These are phyloP conservation scores for Micrasema minimum DNA, from an alignment of 1,140 invertebrate species.

Conservation along the genomic window DNA sequence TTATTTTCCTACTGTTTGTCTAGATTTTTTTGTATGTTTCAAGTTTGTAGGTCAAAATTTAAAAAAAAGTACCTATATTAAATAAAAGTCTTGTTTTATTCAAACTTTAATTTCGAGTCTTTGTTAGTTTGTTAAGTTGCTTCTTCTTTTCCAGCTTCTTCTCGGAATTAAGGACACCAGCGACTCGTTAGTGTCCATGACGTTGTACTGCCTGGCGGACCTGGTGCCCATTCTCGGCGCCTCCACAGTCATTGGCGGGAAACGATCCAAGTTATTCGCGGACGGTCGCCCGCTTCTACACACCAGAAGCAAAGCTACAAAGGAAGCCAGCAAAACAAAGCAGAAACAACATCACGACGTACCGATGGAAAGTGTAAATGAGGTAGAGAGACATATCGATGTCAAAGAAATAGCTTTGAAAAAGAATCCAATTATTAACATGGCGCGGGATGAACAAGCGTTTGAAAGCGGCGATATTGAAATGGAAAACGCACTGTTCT, in stretches of 20 bases:
- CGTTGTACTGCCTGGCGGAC: constrained; percentile 81
- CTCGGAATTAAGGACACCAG: constrained; percentile 85
- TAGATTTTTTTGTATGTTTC: no score
- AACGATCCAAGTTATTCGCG: constrained; percentile 81
- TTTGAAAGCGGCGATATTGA: constrained; percentile 54
- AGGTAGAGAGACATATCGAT: neutral
- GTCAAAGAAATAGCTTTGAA: neutral
- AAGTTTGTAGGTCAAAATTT: no score
- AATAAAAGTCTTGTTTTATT: no score
- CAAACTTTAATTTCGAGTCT: no score
- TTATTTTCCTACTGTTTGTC: no score
- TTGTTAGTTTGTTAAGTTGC: no score
- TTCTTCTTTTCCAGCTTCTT: constrained; percentile 70
- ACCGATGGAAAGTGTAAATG: constrained; percentile 14
- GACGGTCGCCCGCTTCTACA: constrained; percentile 76
- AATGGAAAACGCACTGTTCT: constrained; percentile 60
- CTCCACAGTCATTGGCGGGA: constrained; percentile 81
- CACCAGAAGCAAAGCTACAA: constrained; percentile 40
- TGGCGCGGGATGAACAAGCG: constrained; percentile 55
- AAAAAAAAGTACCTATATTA: no score
- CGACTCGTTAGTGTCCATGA: constrained; percentile 81
- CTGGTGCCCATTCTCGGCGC: constrained; percentile 85
- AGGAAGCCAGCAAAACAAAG: constrained; percentile 39
- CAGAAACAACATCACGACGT: constrained; percentile 36
- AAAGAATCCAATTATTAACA: constrained; percentile 8